Percentiles rank a stretch among this genome's conserved stretches.
These are phyloP conservation scores for Armadillidium nasatum DNA, from an alignment of 1,140 invertebrate species.

Conservation along the genomic window DNA sequence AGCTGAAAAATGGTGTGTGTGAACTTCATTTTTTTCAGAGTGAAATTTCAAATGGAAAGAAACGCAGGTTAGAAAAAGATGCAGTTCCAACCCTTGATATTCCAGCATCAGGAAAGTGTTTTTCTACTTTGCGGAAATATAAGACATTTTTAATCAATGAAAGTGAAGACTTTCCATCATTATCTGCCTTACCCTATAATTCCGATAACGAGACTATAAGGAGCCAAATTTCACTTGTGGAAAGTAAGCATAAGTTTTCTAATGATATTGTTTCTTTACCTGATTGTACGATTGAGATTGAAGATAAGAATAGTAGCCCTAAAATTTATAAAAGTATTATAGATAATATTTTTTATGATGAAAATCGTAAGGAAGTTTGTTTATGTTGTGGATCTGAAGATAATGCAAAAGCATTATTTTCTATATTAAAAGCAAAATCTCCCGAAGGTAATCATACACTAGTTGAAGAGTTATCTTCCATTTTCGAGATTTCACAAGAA, in stretches of 20 bases:
- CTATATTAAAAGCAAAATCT: background rate
- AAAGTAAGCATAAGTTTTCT: too few species aligned
- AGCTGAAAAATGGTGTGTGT: background rate
- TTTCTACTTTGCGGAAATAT: too few species aligned
- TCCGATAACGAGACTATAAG: too few species aligned
- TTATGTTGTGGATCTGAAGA: background rate
- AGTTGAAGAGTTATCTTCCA: background rate
- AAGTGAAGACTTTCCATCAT: too few species aligned
- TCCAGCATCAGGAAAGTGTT: background rate
- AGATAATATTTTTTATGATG: background rate
- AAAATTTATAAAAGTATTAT: background rate
- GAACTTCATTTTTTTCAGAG: background rate
- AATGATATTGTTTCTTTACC: background rate
- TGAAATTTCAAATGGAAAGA: constrained; percentile 4
- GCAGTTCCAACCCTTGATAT: background rate
- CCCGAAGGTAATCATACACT: background rate
- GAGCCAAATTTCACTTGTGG: too few species aligned
- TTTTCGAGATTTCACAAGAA: background rate
- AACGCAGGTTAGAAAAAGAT: background rate
- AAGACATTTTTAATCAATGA: too few species aligned
- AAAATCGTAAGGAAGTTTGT: background rate
- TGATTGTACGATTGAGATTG: background rate
- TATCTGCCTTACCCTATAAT: too few species aligned
- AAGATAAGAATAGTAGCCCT: background rate
- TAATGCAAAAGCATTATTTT: background rate